Conservation (phyloP, 2,888 invertebrate species). For the Linnaemya tessellans region DNA sequence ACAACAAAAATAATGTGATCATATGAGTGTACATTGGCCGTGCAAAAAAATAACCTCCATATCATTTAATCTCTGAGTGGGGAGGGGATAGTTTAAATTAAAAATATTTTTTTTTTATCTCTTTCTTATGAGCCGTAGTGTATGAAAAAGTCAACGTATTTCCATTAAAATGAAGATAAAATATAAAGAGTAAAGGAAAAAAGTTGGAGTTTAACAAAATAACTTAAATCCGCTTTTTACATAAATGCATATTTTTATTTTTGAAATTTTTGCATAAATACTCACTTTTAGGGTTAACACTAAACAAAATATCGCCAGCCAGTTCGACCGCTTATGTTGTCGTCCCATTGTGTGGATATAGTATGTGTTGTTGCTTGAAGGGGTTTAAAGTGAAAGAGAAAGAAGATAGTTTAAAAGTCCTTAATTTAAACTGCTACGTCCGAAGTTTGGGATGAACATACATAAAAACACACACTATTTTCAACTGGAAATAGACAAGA, state of each 20-base stretch:
- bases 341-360: constrained; percentile 80
- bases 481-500: constrained; percentile 55
- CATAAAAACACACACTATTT: constrained; percentile 56
- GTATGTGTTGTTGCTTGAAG: constrained; percentile 58
- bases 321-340: constrained; percentile 80
- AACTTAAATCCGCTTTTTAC: too few relatives aligned
- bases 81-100: constrained; percentile 17
- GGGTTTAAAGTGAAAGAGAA: constrained; percentile 3
- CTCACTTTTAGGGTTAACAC: constrained; percentile 83
- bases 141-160: not conserved
- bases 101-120: constrained; percentile 12
- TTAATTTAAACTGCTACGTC: constrained; percentile 67
- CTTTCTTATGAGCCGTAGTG: constrained; percentile 8
- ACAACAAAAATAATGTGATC: not conserved
- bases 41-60: not conserved
- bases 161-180: not conserved
- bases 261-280: constrained; percentile 53
- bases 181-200: not conserved
- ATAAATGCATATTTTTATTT: not conserved
- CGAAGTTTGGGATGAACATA: constrained; percentile 66
- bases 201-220: too few relatives aligned
- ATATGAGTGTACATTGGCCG: not conserved
- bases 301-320: constrained; percentile 82
- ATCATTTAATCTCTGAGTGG: not conserved
- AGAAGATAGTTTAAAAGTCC: constrained; percentile 45